A percentile compares a stretch with the other conserved stretches of the same genome.
These are phyloP conservation scores for Cephalopholis sonnerati DNA, from an alignment of 2,113 vertebrate genomes.

Conservation along the genomic window DNA sequence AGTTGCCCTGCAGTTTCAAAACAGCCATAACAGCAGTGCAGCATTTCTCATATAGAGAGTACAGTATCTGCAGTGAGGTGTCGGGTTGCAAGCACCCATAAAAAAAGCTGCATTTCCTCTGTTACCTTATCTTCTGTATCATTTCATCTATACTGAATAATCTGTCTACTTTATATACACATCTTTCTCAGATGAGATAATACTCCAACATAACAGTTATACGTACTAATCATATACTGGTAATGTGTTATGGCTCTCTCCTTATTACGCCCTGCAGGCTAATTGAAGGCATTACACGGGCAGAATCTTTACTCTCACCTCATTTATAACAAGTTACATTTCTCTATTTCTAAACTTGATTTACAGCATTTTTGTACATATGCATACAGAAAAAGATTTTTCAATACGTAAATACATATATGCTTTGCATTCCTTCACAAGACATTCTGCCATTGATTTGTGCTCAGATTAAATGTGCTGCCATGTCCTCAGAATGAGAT, in stretches of 20 bases:
- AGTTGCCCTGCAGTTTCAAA: slow-evolving; percentile 56
- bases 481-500: slow-evolving; percentile 80
- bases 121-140: slow-evolving; percentile 26
- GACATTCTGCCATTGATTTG: slow-evolving; percentile 62
- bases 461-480: slow-evolving; percentile 73
- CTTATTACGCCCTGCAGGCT: background rate
- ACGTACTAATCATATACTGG: background rate
- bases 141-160: background rate
- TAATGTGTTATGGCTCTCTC: background rate
- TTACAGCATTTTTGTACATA: slow-evolving; percentile 4
- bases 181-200: background rate
- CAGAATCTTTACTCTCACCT: background rate
- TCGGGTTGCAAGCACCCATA: slow-evolving; percentile 54
- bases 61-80: slow-evolving; percentile 60
- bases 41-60: slow-evolving; percentile 34
- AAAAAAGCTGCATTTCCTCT: slow-evolving; percentile 46
- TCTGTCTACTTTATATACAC: background rate
- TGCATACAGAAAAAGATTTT: background rate
- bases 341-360: background rate
- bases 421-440: slow-evolving; percentile 59
- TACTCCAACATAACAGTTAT: background rate
- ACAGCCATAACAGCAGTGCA: slow-evolving; percentile 61
- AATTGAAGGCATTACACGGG: background rate
- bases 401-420: slow-evolving; percentile 24
- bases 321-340: background rate